A percentile compares a stretch with the other conserved stretches of the same genome.
Evolutionary conservation across 1,140 invertebrate genomes (phyloP).

Genomic region (Trachelipus rathkii): DNA sequence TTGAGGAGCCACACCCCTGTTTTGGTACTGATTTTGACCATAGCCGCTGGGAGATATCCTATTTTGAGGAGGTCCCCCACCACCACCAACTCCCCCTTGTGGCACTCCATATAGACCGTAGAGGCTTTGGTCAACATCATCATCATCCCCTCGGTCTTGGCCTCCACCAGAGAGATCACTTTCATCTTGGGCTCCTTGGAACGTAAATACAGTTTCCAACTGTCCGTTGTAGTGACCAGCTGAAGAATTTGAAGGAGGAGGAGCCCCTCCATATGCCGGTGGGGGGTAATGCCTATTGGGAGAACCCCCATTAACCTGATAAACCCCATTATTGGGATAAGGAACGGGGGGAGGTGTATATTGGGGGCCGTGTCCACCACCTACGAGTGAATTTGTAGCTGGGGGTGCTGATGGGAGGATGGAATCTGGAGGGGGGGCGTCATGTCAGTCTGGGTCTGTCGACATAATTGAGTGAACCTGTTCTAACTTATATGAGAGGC

Average conservation of each 20-base stretch:
- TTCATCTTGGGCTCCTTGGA: slow-evolving; percentile 27
- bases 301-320: slow-evolving; percentile 25
- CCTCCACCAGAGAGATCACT: slow-evolving; percentile 20
- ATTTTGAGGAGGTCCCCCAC: slow-evolving; percentile 22
- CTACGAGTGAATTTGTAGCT: slow-evolving; percentile 20
- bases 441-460: slow-evolving; percentile 57
- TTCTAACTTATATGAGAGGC: slow-evolving; percentile 88
- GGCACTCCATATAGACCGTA: slow-evolving; percentile 45
- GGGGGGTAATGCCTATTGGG: slow-evolving; percentile 29
- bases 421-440: slow-evolving; percentile 40
- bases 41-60: slow-evolving; percentile 42
- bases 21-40: slow-evolving; percentile 35
- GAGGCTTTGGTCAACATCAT: slow-evolving; percentile 35
- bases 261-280: slow-evolving; percentile 27
- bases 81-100: slow-evolving; percentile 12
- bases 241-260: slow-evolving; percentile 36
- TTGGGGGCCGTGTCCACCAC: slow-evolving; percentile 17
- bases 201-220: slow-evolving; percentile 42
- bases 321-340: slow-evolving; percentile 16
- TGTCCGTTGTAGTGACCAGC: slow-evolving; percentile 36
- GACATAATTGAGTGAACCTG: slow-evolving; percentile 94
- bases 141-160: slow-evolving; percentile 33
- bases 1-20: slow-evolving; percentile 33
- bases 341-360: slow-evolving; percentile 6
- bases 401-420: slow-evolving; percentile 25